These are phyloP conservation scores for Phalera bucephala DNA, from an alignment of 2,888 invertebrate species.

Conservation along the genomic window DNA sequence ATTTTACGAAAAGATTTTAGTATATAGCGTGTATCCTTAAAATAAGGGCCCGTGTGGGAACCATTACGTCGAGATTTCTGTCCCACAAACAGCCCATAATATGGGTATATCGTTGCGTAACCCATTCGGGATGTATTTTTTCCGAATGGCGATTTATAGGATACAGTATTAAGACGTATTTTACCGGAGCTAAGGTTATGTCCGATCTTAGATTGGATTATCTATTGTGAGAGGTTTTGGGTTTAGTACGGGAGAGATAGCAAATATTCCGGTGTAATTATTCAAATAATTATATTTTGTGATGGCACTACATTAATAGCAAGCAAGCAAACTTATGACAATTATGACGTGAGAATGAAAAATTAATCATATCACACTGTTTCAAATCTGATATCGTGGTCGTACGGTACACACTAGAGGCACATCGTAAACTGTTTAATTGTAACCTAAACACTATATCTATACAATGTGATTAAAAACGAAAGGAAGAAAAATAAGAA, in stretches of 20 bases:
- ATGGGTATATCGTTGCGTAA: conserved; percentile 39
- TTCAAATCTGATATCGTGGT: too few relatives aligned
- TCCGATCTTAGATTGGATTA: conserved; percentile 20
- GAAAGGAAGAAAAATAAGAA: too few relatives aligned
- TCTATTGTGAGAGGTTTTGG: conserved; percentile 19
- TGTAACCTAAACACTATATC: too few relatives aligned
- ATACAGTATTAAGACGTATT: conserved; percentile 21
- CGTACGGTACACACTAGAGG: too few relatives aligned
- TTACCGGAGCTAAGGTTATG: conserved; percentile 24
- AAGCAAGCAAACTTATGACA: too few relatives aligned
- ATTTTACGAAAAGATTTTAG: conserved; percentile 74
- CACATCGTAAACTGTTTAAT: too few relatives aligned
- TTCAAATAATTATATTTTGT: too few relatives aligned
- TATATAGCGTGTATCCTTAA: conserved; percentile 72
- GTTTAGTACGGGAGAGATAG: not conserved
- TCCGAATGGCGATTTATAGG: conserved; percentile 35
- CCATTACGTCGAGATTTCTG: conserved; percentile 68
- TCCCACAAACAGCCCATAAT: conserved; percentile 52
- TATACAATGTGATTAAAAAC: too few relatives aligned
- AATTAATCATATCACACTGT: too few relatives aligned
- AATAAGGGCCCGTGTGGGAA: conserved; percentile 67
- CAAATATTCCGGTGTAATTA: too few relatives aligned
- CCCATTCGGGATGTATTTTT: conserved; percentile 33
- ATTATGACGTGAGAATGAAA: too few relatives aligned
- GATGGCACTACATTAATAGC: too few relatives aligned